A percentile compares a stretch with the other conserved stretches of the same genome.
These are phyloP conservation scores for Danio rerio DNA, from an alignment of 2,113 vertebrate genomes.

Conservation along the genomic window DNA sequence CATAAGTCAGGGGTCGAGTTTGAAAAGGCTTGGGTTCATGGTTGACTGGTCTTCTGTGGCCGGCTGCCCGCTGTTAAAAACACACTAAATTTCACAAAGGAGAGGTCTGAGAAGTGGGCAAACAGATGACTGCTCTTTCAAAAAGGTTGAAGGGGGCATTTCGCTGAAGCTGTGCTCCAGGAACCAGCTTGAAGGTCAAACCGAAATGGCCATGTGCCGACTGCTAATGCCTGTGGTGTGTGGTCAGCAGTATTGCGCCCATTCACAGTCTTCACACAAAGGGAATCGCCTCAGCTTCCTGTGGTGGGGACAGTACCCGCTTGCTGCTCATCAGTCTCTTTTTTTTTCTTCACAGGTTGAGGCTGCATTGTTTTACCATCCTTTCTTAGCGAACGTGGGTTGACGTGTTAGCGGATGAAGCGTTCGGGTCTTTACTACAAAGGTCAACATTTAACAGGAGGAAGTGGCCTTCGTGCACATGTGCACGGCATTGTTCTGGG, in stretches of 20 bases:
- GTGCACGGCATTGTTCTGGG: constrained; percentile 40
- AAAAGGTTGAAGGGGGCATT: constrained; percentile 39
- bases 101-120: constrained; percentile 55
- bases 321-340: constrained; percentile 51
- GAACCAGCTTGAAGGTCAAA: constrained; percentile 75
- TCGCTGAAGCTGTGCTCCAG: constrained; percentile 56
- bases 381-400: constrained; percentile 32
- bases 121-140: constrained; percentile 50
- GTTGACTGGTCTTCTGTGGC: constrained; percentile 34
- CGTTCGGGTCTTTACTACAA: constrained; percentile 48
- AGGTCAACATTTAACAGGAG: constrained; percentile 67
- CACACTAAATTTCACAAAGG: constrained; percentile 23
- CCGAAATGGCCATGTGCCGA: constrained; percentile 65
- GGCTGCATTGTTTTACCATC: constrained; percentile 54
- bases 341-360: constrained; percentile 47
- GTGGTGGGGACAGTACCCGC: constrained; percentile 70
- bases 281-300: constrained; percentile 65
- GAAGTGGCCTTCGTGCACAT: constrained; percentile 65
- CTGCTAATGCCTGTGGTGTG: constrained; percentile 74
- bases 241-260: constrained; percentile 70
- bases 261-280: constrained; percentile 63
- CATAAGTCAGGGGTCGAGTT: constrained; percentile 21
- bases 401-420: constrained; percentile 51
- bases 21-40: constrained; percentile 26
- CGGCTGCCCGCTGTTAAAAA: constrained; percentile 38